Conservation (phyloP, 2,797 vertebrate species). For the Acridotheres tristis region DNA sequence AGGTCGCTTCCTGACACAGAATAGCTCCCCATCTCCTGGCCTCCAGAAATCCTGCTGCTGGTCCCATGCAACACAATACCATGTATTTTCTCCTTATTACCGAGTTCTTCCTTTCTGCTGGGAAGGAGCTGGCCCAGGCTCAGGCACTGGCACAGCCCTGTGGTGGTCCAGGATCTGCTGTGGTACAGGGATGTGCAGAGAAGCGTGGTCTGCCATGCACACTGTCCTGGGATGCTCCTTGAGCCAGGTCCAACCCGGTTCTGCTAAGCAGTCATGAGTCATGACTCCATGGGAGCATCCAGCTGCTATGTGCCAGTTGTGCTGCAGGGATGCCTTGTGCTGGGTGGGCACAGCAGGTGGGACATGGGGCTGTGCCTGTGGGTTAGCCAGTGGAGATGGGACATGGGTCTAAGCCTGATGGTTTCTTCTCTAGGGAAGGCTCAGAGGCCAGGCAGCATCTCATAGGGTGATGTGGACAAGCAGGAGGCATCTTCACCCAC, state of each 20-base stretch:
- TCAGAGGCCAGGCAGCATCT: background rate
- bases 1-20: background rate
- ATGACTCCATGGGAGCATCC: accelerated
- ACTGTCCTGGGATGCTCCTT: accelerated
- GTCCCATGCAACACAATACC: background rate
- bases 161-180: background rate
- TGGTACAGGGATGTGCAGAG: accelerated
- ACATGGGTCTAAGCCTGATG: background rate
- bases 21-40: conserved; percentile 6
- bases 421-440: background rate
- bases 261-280: background rate
- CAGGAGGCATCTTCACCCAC: background rate
- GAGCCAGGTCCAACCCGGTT: background rate
- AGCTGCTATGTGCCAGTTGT: background rate
- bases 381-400: background rate
- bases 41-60: conserved; percentile 1
- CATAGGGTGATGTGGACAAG: background rate
- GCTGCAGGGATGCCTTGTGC: background rate
- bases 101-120: background rate
- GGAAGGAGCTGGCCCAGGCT: background rate
- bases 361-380: background rate
- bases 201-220: accelerated
- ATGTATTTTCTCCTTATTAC: background rate
- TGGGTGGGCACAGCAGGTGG: background rate
- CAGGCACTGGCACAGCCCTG: accelerated